Evolutionary conservation across 1,140 invertebrate species (phyloP), one percentile per base, ranked within the genome.

Genomic region (Nebria ingens): DNA sequence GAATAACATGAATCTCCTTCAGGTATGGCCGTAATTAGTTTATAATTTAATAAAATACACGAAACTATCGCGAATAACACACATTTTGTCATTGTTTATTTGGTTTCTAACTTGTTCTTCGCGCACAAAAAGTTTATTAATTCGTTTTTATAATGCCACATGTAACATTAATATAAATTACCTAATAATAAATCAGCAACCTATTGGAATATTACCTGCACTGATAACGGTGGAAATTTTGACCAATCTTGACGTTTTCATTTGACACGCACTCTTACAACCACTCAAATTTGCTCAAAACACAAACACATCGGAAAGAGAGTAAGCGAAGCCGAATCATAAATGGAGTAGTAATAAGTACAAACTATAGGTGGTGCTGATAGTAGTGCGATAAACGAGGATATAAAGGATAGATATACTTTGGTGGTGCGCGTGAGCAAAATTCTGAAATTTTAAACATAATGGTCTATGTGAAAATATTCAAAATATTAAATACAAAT

Each of bases 1-100:
- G 87, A 87, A 67, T 91, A 82, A 69, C 91, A 93, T 23, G 78
- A 79, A 60, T 83, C 81, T 59, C 77, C 79, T 56, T 83, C 81
- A 56, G 68, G 67, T 2, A 59, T 15, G 51, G 53, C 6, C 21
- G 51, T 9, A 45, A 4, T 6, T 45, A 45, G 9, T 45, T 45
- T 45, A 11, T 9, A 45, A 45, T 45, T 45, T 12, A 45, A 17
- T 45, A 45, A 45, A 45, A 45, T 45, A 45, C 6, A 45, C 17
- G 6, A 17, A 45, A 45, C 9, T 45, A 45, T 17, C 40, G 15
- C 40, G 15, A 45, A 45, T 4, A 45, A 45, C 9, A 45, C 4
- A 17, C 4, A 45, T 17, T 45, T 45, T 17, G 6, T 6, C 40
- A 45, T 45, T 12, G 13, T 29, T n/a, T n/a, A n/a, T n/a, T 34